Evolutionary conservation across 2,113 vertebrate species (phyloP).

Genomic region (Planiliza haematocheilus): DNA sequence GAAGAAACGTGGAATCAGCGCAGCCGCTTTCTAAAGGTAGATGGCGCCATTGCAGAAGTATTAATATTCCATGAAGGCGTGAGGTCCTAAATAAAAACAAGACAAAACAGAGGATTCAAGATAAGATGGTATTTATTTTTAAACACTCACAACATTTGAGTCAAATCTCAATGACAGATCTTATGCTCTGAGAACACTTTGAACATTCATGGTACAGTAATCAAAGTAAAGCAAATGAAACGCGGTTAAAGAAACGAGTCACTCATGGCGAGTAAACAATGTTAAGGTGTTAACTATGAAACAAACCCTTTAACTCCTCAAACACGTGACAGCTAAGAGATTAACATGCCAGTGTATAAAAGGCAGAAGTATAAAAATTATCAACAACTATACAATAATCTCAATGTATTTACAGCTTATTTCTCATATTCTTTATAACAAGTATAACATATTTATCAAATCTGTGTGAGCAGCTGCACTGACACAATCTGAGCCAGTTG

Average conservation of each 20-base stretch:
- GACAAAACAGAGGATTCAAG: neutral
- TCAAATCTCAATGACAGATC: constrained; percentile 19
- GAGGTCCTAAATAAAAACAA: neutral
- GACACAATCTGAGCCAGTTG: neutral
- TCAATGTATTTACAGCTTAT: constrained; percentile 60
- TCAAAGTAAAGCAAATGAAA: constrained; percentile 7
- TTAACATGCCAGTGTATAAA: constrained; percentile 63
- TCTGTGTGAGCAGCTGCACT: constrained; percentile 1
- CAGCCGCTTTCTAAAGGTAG: constrained; percentile 21
- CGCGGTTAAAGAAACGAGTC: constrained; percentile 7
- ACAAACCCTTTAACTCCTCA: neutral
- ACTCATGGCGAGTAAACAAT: neutral
- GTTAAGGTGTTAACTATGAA: too few species aligned
- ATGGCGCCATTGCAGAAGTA: constrained; percentile 26
- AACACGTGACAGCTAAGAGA: constrained; percentile 1
- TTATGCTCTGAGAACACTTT: constrained; percentile 29
- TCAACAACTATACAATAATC: constrained; percentile 54
- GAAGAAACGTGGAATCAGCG: too few species aligned
- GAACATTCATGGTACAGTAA: constrained; percentile 57
- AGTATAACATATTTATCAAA: constrained; percentile 3
- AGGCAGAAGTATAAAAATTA: constrained; percentile 48
- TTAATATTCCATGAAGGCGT: neutral
- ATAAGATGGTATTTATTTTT: constrained; percentile 58
- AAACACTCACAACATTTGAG: constrained; percentile 57
- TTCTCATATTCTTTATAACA: constrained; percentile 15